Conservation (phyloP, 2,797 vertebrate species). For the Serranus cabrilla region DNA sequence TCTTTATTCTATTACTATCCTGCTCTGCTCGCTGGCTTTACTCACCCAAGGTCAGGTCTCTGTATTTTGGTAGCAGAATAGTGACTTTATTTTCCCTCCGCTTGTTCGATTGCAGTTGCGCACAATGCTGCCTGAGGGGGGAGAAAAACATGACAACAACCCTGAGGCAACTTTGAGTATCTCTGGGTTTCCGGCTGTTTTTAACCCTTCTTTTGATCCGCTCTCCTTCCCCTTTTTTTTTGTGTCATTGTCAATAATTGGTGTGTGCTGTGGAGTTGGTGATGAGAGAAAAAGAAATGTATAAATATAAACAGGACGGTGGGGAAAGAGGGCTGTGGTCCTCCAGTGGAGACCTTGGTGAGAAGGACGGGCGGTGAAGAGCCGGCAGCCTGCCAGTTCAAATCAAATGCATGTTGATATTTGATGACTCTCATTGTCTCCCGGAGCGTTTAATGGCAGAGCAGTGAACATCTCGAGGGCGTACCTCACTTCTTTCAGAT, state of each 20-base stretch:
- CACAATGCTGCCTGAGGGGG: conserved; percentile 49
- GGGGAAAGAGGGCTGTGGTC: conserved; percentile 52
- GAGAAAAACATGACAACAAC: conserved; percentile 64
- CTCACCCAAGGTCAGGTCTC: conserved; percentile 80
- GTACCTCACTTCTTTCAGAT: conserved; percentile 52
- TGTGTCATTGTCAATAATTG: conserved; percentile 56
- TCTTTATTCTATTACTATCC: conserved; percentile 77
- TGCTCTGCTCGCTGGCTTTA: conserved; percentile 74
- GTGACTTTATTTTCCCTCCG: conserved; percentile 76
- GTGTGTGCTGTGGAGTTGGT: conserved; percentile 47
- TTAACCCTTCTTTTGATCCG: conserved; percentile 65
- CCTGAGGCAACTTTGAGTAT: conserved; percentile 76
- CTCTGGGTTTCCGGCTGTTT: conserved; percentile 65
- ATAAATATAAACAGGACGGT: conserved; percentile 53
- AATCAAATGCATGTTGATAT: conserved; percentile 76
- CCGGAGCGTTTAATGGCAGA: conserved; percentile 81
- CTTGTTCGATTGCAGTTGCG: conserved; percentile 62
- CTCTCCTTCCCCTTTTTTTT: conserved; percentile 38
- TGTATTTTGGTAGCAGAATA: conserved; percentile 76
- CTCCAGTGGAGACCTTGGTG: conserved; percentile 76
- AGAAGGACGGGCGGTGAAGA: conserved; percentile 68
- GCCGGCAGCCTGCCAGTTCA: conserved; percentile 58
- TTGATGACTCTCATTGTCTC: conserved; percentile 79
- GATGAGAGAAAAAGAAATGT: conserved; percentile 51
- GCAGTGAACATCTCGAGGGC: conserved; percentile 55